These are phyloP conservation scores for Hafferia zeledoni DNA, from an alignment of 2,797 vertebrate genomes.

Conservation along the genomic window DNA sequence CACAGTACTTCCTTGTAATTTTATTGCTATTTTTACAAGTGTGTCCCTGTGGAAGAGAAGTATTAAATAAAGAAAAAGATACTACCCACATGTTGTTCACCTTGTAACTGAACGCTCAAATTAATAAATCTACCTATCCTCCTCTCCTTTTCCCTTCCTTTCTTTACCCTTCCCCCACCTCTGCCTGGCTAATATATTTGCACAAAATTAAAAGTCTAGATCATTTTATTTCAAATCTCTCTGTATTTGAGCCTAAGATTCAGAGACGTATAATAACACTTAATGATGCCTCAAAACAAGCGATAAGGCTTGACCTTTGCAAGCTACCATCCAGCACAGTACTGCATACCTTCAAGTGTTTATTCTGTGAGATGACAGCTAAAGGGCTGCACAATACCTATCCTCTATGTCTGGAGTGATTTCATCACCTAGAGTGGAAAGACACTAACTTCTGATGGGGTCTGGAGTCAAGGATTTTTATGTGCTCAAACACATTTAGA, in stretches of 20 bases:
- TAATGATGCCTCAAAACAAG: background rate
- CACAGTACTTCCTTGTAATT: background rate
- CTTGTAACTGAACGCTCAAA: background rate
- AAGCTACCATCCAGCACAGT: background rate
- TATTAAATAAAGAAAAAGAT: background rate
- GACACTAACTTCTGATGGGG: background rate
- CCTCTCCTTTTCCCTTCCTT: background rate
- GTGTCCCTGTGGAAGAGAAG: background rate
- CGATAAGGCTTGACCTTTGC: background rate
- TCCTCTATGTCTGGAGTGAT: background rate
- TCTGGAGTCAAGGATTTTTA: background rate
- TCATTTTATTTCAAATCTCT: background rate
- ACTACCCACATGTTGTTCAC: background rate
- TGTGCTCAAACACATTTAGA: background rate
- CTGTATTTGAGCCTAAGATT: background rate
- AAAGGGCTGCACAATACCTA: background rate
- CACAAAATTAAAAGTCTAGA: background rate
- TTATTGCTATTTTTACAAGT: background rate
- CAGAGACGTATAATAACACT: background rate
- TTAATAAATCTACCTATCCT: background rate
- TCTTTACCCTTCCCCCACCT: background rate
- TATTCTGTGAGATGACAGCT: background rate
- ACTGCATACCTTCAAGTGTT: background rate
- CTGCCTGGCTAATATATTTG: background rate
- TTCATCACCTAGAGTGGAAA: background rate